These are phyloP conservation scores for Octopus bimaculoides DNA, from an alignment of 1,140 invertebrate genomes.

Conservation along the genomic window DNA sequence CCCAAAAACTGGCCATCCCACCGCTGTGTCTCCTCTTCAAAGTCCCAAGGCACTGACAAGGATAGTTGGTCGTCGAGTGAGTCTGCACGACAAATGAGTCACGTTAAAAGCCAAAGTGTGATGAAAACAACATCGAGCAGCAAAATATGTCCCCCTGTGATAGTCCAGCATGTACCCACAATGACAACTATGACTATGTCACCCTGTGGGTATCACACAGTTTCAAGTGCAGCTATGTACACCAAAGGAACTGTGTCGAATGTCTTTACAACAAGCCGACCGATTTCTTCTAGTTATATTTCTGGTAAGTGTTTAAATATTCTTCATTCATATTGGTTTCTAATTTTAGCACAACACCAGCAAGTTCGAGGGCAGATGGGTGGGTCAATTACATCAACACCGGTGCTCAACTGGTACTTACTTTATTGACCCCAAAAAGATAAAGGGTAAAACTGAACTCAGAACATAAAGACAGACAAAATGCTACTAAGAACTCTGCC, in stretches of 20 bases:
- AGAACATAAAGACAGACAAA: too few species aligned
- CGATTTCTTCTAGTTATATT: background rate
- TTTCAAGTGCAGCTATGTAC: conserved; percentile 5
- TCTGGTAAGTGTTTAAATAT: background rate
- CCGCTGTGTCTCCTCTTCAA: background rate
- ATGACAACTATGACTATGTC: conserved; percentile 1
- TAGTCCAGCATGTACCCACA: background rate
- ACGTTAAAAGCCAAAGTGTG: background rate
- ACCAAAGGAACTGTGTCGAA: background rate
- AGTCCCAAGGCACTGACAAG: background rate
- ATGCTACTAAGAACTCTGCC: too few species aligned
- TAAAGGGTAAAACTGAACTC: too few species aligned
- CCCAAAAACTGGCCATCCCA: background rate
- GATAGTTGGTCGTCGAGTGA: background rate
- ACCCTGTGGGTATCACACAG: background rate
- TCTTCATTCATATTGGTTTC: too few species aligned
- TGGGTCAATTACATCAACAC: too few species aligned
- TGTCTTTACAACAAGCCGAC: background rate
- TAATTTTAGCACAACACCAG: too few species aligned
- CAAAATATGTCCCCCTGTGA: background rate
- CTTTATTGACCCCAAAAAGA: too few species aligned
- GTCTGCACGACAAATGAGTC: background rate
- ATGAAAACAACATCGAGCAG: background rate
- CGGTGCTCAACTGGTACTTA: too few species aligned
- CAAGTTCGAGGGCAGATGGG: too few species aligned